Percentiles rank a stretch among this genome's conserved stretches.
These are phyloP conservation scores for Mycalesis mineus DNA, from an alignment of 2,888 invertebrate genomes.

Conservation along the genomic window DNA sequence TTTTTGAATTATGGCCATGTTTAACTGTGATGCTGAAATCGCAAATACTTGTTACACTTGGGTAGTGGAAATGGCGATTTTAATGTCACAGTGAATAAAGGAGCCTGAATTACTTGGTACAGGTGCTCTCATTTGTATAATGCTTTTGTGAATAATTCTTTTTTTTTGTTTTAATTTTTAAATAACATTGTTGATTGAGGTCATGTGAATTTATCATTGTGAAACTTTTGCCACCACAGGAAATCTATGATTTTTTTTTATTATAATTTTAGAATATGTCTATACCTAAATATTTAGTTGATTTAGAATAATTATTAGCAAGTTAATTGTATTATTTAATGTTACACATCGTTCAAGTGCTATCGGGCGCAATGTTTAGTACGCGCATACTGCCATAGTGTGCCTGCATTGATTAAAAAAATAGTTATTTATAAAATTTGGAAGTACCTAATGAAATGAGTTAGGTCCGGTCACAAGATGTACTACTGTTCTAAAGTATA, in stretches of 20 bases:
- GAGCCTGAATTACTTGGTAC: conserved; percentile 37
- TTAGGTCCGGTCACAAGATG: conserved; percentile 48
- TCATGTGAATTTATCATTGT: conserved; percentile 40
- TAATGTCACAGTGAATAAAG: not conserved
- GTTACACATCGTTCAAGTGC: conserved; percentile 62
- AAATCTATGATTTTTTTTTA: conserved; percentile 43
- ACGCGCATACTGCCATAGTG: conserved; percentile 41
- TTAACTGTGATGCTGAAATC: not conserved
- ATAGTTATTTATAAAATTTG: conserved; percentile 10
- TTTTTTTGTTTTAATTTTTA: conserved; percentile 38
- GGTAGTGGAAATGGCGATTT: not conserved
- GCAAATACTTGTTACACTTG: not conserved
- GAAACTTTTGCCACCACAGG: conserved; percentile 52
- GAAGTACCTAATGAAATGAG: conserved; percentile 38
- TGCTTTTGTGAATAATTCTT: conserved; percentile 46
- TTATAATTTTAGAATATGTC: conserved; percentile 64
- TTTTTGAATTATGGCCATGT: conserved; percentile 37
- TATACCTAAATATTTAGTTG: conserved; percentile 75
- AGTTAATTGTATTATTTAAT: conserved; percentile 75
- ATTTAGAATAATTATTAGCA: conserved; percentile 68
- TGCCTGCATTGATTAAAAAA: conserved; percentile 43
- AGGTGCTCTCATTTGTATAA: conserved; percentile 48
- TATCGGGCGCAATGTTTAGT: conserved; percentile 38
- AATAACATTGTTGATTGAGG: conserved; percentile 33
- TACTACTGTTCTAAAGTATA: conserved; percentile 32